Base-by-base conservation (phyloP, 2,888 invertebrate species). In the Helicoverpa assulta region DNA sequence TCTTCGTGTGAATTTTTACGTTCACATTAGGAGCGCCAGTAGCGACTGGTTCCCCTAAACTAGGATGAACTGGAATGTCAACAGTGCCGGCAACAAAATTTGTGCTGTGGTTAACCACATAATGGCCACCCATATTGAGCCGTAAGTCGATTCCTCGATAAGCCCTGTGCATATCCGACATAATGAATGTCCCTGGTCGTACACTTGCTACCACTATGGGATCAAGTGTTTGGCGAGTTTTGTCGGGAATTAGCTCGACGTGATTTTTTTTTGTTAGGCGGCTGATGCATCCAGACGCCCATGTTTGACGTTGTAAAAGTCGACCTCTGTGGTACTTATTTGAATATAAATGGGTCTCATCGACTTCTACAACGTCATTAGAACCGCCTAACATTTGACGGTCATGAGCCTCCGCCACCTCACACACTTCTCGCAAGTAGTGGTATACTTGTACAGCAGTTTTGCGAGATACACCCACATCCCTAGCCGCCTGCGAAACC, bases 371-470 rank as follows among this genome's bases (percentile, higher is more conserved):
- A 19, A 64, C 12, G n/a, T 64, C 56, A 7, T 56, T 37, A 29
- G 55, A 16, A 37, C 64, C 64, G 19, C 56, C 63, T 50, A 63
- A 16, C 47, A 55, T 47, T 40, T 43, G 26, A 16, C 47, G 55
- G 33, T 63, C 63, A 37, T 64, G 64, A 19, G 64, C 64, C 21
- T 64, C 63, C 18, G 63, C 55, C 18, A 63, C 56, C 33, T 56
- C 62, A 19, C 54, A 62, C 10, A 54, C 62, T 43, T 62, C 54
- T 6, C 54, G 18, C 37, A 62, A 21, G n/a, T 54, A 62, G 16
- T 43, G 43, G 16, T 43, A 43, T 16, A 43, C 43, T 43, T 43
- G 43, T 43, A 43, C 16, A 16, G 47, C 63, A 16, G 63, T 56
- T 19, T 63, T 55, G 16, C 37, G 47, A 1, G 63, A 50, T 10